Conservation (phyloP, 2,113 vertebrate species). For the Papio anubis region DNA sequence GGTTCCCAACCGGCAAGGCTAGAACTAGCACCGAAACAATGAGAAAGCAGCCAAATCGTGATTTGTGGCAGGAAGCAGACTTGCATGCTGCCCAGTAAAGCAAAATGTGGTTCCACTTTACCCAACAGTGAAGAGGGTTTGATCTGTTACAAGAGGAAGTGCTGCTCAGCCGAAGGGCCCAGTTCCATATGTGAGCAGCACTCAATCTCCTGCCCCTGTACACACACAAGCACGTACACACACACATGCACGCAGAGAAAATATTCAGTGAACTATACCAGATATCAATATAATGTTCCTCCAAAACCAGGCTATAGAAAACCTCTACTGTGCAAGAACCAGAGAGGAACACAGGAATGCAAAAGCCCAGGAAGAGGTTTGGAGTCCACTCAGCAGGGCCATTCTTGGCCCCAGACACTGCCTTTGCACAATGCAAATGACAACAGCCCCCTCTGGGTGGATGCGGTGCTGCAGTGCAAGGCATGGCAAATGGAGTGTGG, state of each 20-base stretch:
- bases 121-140: background rate
- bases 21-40: background rate
- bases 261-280: background rate
- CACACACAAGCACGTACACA: background rate
- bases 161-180: background rate
- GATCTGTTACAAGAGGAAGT: background rate
- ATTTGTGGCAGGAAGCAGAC: background rate
- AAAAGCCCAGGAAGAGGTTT: background rate
- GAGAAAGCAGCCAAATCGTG: background rate
- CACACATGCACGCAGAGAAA: background rate
- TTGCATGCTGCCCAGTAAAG: background rate
- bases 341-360: background rate
- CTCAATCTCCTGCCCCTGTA: background rate
- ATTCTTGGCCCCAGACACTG: background rate
- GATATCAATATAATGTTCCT: background rate
- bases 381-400: background rate
- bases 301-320: constrained; percentile 32
- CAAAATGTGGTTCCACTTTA: constrained; percentile 1
- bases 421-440: background rate
- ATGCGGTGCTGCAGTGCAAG: background rate
- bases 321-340: background rate
- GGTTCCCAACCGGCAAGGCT: background rate
- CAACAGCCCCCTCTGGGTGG: background rate
- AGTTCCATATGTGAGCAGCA: background rate
- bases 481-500: background rate